Evolutionary conservation across 2,113 vertebrate genomes (phyloP).

Genomic region (Dermatemys mawii): DNA sequence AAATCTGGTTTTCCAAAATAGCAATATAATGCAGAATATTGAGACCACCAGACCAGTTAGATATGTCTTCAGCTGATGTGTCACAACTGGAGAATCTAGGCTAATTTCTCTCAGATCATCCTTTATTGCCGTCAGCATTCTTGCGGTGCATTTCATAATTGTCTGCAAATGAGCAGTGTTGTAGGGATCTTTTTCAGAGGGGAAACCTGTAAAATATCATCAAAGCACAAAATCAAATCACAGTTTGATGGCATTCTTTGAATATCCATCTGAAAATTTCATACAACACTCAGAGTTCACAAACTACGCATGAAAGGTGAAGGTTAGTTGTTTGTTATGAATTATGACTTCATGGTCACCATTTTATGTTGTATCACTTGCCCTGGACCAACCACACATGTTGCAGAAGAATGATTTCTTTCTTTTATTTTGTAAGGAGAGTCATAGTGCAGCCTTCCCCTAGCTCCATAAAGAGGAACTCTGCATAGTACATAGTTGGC

Average conservation of each 20-base stretch:
- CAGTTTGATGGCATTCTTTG: neutral
- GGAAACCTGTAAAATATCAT: rapidly evolving
- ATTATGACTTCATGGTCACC: neutral
- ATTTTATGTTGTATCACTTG: neutral
- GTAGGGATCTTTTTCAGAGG: neutral
- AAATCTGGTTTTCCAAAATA: neutral
- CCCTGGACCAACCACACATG: neutral
- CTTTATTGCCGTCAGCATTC: neutral
- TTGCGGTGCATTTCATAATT: neutral
- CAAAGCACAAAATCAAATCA: neutral
- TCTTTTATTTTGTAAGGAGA: neutral
- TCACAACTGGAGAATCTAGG: neutral
- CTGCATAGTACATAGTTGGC: neutral
- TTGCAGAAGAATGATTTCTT: neutral
- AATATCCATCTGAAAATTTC: neutral
- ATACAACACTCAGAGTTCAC: neutral
- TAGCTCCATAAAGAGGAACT: neutral
- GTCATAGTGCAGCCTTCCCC: neutral
- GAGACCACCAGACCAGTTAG: neutral
- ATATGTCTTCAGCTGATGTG: neutral
- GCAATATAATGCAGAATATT: neutral
- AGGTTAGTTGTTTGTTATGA: neutral
- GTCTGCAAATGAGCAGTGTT: neutral
- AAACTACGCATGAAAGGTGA: neutral
- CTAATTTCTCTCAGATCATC: neutral